Conservation (phyloP, 2,113 vertebrate species). For the Ameiurus melas region DNA sequence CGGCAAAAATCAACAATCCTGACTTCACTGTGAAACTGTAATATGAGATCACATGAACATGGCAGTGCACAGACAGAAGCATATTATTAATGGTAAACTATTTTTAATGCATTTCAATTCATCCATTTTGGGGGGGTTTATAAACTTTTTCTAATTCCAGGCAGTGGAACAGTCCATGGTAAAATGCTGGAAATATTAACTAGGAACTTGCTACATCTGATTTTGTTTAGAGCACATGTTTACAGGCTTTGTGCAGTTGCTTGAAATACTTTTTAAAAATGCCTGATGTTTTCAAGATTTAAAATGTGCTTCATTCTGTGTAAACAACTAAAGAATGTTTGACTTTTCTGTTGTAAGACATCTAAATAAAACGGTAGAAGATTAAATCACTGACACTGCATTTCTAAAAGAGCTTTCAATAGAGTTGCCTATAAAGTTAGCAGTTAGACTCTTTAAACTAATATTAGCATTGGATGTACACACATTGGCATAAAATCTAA, state of each 20-base stretch:
- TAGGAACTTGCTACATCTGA: neutral
- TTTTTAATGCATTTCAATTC: neutral
- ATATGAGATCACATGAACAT: conserved; percentile 6
- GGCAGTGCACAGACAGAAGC: neutral
- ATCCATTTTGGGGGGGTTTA: neutral
- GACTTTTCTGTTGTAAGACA: neutral
- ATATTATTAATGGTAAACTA: neutral
- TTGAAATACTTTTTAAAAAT: neutral
- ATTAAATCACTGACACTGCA: neutral
- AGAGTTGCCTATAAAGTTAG: neutral
- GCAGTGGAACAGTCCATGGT: neutral
- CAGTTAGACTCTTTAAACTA: neutral
- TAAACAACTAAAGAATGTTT: conserved; percentile 18
- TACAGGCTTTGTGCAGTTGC: neutral
- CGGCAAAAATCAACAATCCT: neutral
- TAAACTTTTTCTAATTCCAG: neutral
- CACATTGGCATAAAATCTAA: neutral
- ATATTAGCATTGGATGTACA: neutral
- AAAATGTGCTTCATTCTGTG: neutral
- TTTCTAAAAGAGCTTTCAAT: neutral
- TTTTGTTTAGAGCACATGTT: neutral
- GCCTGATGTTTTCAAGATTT: neutral
- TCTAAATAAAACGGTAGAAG: neutral
- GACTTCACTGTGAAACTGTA: neutral
- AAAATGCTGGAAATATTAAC: neutral